Conservation (phyloP, 2,797 vertebrate species). For the Parauchenoglanis punctatus region DNA sequence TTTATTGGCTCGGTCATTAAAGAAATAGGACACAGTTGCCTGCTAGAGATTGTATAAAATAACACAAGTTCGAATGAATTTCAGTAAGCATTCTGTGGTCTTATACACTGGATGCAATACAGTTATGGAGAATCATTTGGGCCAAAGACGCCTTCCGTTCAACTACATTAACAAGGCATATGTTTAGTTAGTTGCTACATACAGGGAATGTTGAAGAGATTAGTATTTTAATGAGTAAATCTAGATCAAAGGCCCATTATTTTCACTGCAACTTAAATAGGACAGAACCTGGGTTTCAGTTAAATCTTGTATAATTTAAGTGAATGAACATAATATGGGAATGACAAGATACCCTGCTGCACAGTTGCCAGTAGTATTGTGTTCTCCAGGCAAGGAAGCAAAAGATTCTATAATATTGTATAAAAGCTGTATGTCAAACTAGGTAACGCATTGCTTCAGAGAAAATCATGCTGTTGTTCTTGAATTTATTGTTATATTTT, state of each 20-base stretch:
- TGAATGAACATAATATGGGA: constrained; percentile 42
- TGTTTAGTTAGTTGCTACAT: constrained; percentile 62
- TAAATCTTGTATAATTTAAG: constrained; percentile 55
- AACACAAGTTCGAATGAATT: constrained; percentile 1
- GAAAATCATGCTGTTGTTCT: constrained; percentile 67
- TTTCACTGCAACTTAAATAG: constrained; percentile 32
- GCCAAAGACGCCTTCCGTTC: neutral
- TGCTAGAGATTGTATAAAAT: constrained; percentile 7
- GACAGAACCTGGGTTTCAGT: constrained; percentile 47
- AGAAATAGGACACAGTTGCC: neutral
- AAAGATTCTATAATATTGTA: constrained; percentile 51
- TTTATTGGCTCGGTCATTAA: constrained; percentile 1
- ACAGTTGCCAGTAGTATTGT: constrained; percentile 24
- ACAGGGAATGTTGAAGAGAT: constrained; percentile 67
- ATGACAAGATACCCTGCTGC: constrained; percentile 29
- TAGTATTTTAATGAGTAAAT: constrained; percentile 26
- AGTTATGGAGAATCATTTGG: constrained; percentile 9
- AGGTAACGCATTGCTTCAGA: constrained; percentile 50
- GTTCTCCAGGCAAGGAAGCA: constrained; percentile 46
- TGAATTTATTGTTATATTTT: constrained; percentile 55
- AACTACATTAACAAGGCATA: constrained; percentile 33
- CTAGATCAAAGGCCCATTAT: constrained; percentile 28
- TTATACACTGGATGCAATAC: constrained; percentile 13
- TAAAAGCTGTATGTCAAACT: constrained; percentile 48
- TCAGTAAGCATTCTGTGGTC: constrained; percentile 1